Conservation (phyloP, 2,888 invertebrate species). For the Chrysodeixis includens region DNA sequence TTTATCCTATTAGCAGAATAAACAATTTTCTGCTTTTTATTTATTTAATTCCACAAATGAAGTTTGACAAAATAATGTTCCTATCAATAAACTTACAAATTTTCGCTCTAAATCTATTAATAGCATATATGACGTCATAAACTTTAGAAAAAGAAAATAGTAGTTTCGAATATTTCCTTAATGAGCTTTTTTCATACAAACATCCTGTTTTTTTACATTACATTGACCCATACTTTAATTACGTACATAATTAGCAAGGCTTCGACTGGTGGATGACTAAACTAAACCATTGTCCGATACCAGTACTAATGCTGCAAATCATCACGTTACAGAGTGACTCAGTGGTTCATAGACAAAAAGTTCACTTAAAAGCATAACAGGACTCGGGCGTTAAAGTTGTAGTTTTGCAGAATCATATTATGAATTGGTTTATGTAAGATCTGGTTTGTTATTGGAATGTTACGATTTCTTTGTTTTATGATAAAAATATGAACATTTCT, state of each 20-base stretch:
- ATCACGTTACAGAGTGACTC: conserved; percentile 36
- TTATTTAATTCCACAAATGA: too few relatives aligned
- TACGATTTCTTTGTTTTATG: too few relatives aligned
- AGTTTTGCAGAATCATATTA: background rate
- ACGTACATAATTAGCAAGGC: background rate
- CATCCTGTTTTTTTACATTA: background rate
- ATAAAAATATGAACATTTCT: too few relatives aligned
- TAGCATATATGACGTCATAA: too few relatives aligned
- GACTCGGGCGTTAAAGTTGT: conserved; percentile 2
- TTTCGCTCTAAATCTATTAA: too few relatives aligned
- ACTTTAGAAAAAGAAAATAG: too few relatives aligned
- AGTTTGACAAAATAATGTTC: too few relatives aligned
- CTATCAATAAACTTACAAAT: too few relatives aligned
- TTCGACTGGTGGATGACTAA: conserved; percentile 35
- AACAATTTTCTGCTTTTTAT: too few relatives aligned
- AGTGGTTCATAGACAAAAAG: conserved; percentile 35
- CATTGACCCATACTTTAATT: background rate
- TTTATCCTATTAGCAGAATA: too few relatives aligned
- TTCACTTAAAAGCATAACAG: conserved; percentile 51
- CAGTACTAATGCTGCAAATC: conserved; percentile 36
- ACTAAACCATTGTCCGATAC: conserved; percentile 47
- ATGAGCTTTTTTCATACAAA: too few relatives aligned
- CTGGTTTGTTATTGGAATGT: background rate
- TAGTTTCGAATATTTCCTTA: too few relatives aligned
- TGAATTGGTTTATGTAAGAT: background rate